Evolutionary conservation across 2,113 vertebrate genomes (phyloP).

Genomic region (Acinonyx jubatus): DNA sequence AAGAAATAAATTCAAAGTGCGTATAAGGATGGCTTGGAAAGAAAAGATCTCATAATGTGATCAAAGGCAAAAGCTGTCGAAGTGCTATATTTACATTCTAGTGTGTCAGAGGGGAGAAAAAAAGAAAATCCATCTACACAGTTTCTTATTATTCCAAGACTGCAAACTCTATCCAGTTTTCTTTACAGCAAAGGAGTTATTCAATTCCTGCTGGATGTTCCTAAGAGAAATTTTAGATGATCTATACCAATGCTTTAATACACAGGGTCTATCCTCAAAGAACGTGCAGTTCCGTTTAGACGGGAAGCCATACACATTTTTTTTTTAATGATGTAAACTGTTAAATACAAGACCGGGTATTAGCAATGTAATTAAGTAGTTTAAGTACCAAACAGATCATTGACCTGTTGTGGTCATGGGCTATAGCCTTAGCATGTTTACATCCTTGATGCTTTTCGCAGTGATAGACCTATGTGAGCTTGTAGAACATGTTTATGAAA

Average conservation of each 20-base stretch:
- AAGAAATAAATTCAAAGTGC: background rate
- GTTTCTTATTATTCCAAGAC: background rate
- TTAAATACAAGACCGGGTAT: background rate
- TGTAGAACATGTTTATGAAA: background rate
- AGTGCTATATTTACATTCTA: background rate
- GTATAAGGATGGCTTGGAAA: background rate
- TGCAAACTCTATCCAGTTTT: background rate
- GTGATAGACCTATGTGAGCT: background rate
- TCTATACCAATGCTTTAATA: background rate
- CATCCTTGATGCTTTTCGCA: background rate
- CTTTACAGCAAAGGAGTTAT: background rate
- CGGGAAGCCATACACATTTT: background rate
- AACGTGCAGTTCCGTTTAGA: background rate
- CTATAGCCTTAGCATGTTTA: background rate
- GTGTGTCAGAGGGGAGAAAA: background rate
- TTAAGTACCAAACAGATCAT: background rate
- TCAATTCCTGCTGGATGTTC: background rate
- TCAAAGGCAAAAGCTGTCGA: background rate
- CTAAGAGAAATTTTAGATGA: background rate
- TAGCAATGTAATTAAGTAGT: background rate
- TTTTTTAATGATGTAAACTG: background rate
- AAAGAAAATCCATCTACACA: constrained; percentile 1
- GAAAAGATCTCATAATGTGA: background rate
- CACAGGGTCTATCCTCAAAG: background rate
- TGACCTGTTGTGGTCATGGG: no score